phyloP scores from a whole-genome alignment of 2,888 invertebrate species.

The Thumatha senex region DNA sequence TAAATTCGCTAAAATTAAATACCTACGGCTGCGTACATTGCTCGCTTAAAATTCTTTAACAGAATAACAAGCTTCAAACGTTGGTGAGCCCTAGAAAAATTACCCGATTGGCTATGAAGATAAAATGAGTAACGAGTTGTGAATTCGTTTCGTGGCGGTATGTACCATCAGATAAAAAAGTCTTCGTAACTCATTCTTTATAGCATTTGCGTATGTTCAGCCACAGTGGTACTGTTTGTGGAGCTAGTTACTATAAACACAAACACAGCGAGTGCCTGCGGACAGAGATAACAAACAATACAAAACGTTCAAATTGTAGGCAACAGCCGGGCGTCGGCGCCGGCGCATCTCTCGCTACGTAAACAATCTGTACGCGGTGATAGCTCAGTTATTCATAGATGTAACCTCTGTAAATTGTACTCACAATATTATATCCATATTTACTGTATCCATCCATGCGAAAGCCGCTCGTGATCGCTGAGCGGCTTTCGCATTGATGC shows the following conservation, averaged over 20 bases:
- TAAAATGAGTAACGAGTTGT: too few species aligned
- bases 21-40: too few species aligned
- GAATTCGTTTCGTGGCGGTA: too few species aligned
- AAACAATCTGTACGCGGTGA: slow-evolving; percentile 37
- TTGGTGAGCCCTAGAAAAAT: too few species aligned
- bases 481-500: too few species aligned
- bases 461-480: too few species aligned
- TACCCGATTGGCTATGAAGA: too few species aligned
- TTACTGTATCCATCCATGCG: too few species aligned
- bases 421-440: background rate
- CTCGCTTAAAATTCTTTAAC: too few species aligned
- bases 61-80: too few species aligned
- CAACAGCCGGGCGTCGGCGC: slow-evolving; percentile 22
- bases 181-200: background rate
- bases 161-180: background rate
- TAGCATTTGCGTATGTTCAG: background rate
- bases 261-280: slow-evolving; percentile 5
- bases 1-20: too few species aligned
- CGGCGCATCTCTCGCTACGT: slow-evolving; percentile 4
- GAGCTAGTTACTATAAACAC: slow-evolving; percentile 2
- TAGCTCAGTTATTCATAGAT: slow-evolving; percentile 20
- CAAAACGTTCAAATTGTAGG: slow-evolving; percentile 39
- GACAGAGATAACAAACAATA: slow-evolving; percentile 44
- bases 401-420: slow-evolving; percentile 4
- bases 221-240: slow-evolving; percentile 5